Evolutionary conservation across 2,888 invertebrate species (phyloP).

Genomic region (Lypha dubia): DNA sequence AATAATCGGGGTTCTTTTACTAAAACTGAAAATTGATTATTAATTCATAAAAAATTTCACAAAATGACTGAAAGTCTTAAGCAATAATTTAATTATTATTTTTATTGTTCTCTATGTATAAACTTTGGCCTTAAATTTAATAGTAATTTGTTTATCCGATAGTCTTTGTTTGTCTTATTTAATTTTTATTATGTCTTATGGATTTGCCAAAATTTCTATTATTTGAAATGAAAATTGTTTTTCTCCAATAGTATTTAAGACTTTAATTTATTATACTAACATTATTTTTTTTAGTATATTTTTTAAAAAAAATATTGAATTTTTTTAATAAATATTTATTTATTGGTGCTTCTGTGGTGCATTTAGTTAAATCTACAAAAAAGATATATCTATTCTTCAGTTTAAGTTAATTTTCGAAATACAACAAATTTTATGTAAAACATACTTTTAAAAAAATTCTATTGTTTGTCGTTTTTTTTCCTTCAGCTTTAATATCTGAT

Average conservation of each 20-base stretch:
- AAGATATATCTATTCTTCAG: constrained; percentile 10
- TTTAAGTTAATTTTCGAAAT: background rate
- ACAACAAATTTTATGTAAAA: background rate
- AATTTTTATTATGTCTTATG: constrained; percentile 25
- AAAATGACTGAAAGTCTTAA: constrained; percentile 64
- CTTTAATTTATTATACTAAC: constrained; percentile 51
- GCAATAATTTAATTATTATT: constrained; percentile 20
- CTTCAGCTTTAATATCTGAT: background rate
- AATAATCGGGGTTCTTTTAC: constrained; percentile 73
- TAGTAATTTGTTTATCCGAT: constrained; percentile 72
- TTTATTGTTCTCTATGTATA: constrained; percentile 15
- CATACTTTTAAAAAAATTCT: background rate
- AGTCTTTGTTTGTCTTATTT: constrained; percentile 20
- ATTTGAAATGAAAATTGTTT: background rate
- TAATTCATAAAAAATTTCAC: constrained; percentile 12
- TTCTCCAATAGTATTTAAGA: constrained; percentile 47
- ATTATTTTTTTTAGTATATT: constrained; percentile 53
- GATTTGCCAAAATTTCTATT: constrained; percentile 40
- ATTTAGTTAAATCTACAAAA: constrained; percentile 72
- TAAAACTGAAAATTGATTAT: constrained; percentile 21
- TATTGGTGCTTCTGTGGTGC: constrained; percentile 72
- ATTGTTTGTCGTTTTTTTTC: background rate
- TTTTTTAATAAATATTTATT: constrained; percentile 49
- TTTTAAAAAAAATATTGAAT: constrained; percentile 14
- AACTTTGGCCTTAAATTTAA: constrained; percentile 80